A percentile compares a stretch with the other conserved stretches of the same genome.
Conservation (phyloP, 1,140 invertebrate genomes). For the Hypsibius dujardini region DNA sequence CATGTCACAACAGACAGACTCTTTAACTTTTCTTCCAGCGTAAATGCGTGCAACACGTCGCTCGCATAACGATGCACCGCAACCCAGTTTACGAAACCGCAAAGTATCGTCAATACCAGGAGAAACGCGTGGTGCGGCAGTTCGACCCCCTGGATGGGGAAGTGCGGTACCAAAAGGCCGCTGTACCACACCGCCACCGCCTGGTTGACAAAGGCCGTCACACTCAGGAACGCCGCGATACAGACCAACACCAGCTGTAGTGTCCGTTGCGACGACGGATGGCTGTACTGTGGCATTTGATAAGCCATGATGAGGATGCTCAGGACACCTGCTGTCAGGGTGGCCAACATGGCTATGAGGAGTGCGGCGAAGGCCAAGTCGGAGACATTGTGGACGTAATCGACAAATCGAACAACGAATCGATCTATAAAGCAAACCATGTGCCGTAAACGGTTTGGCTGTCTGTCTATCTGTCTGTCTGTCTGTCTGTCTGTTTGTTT, state of each 20-base stretch:
- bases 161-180: background rate
- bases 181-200: background rate
- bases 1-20: too few relatives aligned
- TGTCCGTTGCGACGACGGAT: background rate
- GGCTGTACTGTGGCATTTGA: background rate
- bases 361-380: background rate
- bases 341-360: background rate
- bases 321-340: background rate
- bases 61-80: too few relatives aligned
- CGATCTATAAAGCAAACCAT: background rate
- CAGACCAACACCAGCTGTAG: background rate
- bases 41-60: too few relatives aligned
- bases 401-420: background rate
- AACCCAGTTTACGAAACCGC: background rate
- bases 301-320: background rate
- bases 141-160: constrained; percentile 4
- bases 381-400: background rate
- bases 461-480: too few relatives aligned
- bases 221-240: background rate
- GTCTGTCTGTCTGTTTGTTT: too few relatives aligned
- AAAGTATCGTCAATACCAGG: background rate
- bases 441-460: too few relatives aligned
- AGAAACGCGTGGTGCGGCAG: background rate
- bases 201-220: background rate
- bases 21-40: too few relatives aligned